A percentile compares a stretch with the other conserved stretches of the same genome.
These are phyloP conservation scores for Meloe dianella DNA, from an alignment of 2,888 invertebrate genomes.

Conservation along the genomic window DNA sequence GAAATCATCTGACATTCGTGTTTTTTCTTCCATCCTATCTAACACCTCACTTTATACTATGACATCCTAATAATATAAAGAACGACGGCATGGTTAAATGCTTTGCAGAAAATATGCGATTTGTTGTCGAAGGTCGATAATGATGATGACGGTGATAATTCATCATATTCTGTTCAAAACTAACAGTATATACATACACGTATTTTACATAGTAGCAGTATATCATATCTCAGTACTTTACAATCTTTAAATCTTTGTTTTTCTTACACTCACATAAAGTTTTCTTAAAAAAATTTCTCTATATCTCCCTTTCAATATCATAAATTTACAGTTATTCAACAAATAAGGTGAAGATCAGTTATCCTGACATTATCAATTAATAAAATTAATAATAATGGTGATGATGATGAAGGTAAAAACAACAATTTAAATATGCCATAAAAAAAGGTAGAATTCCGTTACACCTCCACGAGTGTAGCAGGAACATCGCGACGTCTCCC, in stretches of 20 bases:
- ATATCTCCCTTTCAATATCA: neutral
- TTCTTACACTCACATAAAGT: neutral
- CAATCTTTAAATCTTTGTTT: neutral
- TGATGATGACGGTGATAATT: slow-evolving; percentile 9
- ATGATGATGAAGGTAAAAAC: neutral
- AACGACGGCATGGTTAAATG: slow-evolving; percentile 27
- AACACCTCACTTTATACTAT: slow-evolving; percentile 38
- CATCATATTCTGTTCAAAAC: slow-evolving; percentile 17
- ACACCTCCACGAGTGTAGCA: slow-evolving; percentile 33
- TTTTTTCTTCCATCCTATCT: slow-evolving; percentile 16
- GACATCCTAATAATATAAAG: slow-evolving; percentile 35
- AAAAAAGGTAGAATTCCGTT: slow-evolving; percentile 28
- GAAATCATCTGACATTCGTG: slow-evolving; percentile 32
- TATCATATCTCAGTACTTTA: slow-evolving; percentile 24
- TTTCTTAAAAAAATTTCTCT: neutral
- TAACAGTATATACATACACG: slow-evolving; percentile 26
- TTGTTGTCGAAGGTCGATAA: slow-evolving; percentile 38
- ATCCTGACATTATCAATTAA: slow-evolving; percentile 14
- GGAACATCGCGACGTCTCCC: slow-evolving; percentile 53
- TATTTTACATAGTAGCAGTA: slow-evolving; percentile 24
- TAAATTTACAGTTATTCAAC: neutral
- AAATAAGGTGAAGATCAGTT: slow-evolving; percentile 2
- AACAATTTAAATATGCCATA: neutral
- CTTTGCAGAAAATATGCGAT: slow-evolving; percentile 35
- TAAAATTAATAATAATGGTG: slow-evolving; percentile 9